A percentile compares a stretch with the other conserved stretches of the same genome.
These are phyloP conservation scores for Lumbricus terrestris DNA, from an alignment of 2,888 invertebrate species.

Conservation along the genomic window DNA sequence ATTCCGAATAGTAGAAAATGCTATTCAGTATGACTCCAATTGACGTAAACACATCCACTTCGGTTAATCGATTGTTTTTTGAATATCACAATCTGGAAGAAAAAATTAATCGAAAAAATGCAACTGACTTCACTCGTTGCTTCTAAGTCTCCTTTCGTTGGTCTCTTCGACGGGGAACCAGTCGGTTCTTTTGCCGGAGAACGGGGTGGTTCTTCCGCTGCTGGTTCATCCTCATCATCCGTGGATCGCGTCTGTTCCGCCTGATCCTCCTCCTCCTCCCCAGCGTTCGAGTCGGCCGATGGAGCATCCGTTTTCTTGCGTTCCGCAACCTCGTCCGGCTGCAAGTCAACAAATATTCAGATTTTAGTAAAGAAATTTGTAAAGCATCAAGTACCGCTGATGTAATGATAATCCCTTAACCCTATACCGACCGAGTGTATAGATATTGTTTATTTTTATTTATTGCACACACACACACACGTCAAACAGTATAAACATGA, in stretches of 20 bases:
- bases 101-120: background rate
- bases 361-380: background rate
- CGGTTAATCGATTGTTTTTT: too few relatives aligned
- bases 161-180: background rate
- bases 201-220: background rate
- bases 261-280: conserved; percentile 25
- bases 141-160: conserved; percentile 8
- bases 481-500: too few relatives aligned
- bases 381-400: background rate
- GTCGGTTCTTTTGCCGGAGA: background rate
- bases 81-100: background rate
- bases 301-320: conserved; percentile 32
- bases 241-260: background rate
- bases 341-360: background rate
- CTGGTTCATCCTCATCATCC: conserved; percentile 9
- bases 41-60: too few relatives aligned
- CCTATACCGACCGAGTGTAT: too few relatives aligned
- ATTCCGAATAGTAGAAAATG: too few relatives aligned
- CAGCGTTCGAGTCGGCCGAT: conserved; percentile 21
- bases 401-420: too few relatives aligned
- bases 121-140: background rate
- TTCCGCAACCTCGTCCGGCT: conserved; percentile 17
- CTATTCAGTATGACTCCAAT: too few relatives aligned
- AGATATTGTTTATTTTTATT: too few relatives aligned
- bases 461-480: too few relatives aligned